Evolutionary conservation across 2,113 vertebrate species (phyloP).

Genomic region (Australoheros scitulus): DNA sequence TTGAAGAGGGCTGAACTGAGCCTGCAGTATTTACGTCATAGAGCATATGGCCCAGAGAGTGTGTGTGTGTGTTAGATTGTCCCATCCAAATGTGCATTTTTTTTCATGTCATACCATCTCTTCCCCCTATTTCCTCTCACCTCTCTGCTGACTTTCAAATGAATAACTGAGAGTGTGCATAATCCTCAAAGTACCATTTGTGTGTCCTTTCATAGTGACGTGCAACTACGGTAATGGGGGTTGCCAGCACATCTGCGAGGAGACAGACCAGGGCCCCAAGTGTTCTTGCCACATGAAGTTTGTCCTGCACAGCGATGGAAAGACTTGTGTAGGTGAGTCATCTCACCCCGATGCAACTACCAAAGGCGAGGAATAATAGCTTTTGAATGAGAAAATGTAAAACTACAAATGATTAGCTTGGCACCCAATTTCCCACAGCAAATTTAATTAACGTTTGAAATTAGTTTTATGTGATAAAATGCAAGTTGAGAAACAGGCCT

Average conservation of each 20-base stretch:
- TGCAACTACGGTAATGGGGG: slow-evolving; percentile 99
- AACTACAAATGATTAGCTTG: slow-evolving; percentile 11
- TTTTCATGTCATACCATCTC: background rate
- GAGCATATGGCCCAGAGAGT: background rate
- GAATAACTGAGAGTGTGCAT: background rate
- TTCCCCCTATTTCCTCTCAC: background rate
- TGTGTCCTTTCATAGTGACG: slow-evolving; percentile 84
- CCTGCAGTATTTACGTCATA: background rate
- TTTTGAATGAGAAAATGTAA: slow-evolving; percentile 21
- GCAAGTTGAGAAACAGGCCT: slow-evolving; percentile 15
- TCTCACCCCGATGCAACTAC: slow-evolving; percentile 25
- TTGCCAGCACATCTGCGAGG: slow-evolving; percentile 97
- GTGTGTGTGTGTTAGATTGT: background rate
- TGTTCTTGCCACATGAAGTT: slow-evolving; percentile 98
- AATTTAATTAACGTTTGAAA: slow-evolving; percentile 48
- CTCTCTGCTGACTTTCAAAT: slow-evolving; percentile 1
- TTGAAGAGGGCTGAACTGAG: background rate
- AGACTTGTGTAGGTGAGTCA: slow-evolving; percentile 97
- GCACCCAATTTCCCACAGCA: slow-evolving; percentile 23
- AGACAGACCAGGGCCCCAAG: slow-evolving; percentile 93
- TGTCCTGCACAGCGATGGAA: slow-evolving; percentile 91
- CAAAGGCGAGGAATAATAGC: slow-evolving; percentile 11
- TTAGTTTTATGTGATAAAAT: slow-evolving; percentile 31
- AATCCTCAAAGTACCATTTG: background rate
- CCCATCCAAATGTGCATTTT: slow-evolving; percentile 3